Conservation (phyloP, 2,797 vertebrate species). For the Enteromius radiatus region DNA sequence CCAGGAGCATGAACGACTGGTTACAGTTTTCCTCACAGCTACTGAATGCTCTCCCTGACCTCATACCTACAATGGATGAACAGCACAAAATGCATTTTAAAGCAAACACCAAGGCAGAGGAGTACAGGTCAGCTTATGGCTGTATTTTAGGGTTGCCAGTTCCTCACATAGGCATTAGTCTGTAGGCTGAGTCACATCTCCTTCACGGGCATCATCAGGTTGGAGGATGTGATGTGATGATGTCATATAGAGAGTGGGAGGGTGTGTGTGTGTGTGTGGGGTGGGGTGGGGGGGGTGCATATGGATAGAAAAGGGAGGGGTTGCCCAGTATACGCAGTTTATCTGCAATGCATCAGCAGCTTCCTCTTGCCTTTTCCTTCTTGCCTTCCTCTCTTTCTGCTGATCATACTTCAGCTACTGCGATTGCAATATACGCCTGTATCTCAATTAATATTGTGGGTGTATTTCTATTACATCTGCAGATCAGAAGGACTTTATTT, state of each 20-base stretch:
- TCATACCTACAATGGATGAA: background rate
- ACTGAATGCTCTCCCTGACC: constrained; percentile 9
- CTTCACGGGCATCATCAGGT: constrained; percentile 53
- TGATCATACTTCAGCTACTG: constrained; percentile 4
- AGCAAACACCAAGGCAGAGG: background rate
- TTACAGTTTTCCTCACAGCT: constrained; percentile 20
- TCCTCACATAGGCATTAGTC: constrained; percentile 15
- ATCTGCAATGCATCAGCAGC: constrained; percentile 88
- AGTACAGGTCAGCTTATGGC: background rate
- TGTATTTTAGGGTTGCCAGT: background rate
- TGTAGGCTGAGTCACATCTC: constrained; percentile 37
- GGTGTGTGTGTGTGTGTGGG: constrained; percentile 6
- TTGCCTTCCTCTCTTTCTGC: constrained; percentile 38
- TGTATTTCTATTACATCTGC: background rate
- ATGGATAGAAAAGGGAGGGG: constrained; percentile 70
- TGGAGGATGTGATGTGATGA: constrained; percentile 66
- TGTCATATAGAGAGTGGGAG: constrained; percentile 66
- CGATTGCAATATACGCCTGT: constrained; percentile 30
- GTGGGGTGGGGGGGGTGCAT: constrained; percentile 1
- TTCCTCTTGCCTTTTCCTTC: constrained; percentile 65
- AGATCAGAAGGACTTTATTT: background rate
- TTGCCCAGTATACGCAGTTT: constrained; percentile 79
- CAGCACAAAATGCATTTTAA: constrained; percentile 9
- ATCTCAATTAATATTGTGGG: background rate
- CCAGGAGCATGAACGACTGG: constrained; percentile 1